Percentiles rank a stretch among this genome's conserved stretches.
Conservation (phyloP, 2,888 invertebrate genomes). For the Melipona bicolor region DNA sequence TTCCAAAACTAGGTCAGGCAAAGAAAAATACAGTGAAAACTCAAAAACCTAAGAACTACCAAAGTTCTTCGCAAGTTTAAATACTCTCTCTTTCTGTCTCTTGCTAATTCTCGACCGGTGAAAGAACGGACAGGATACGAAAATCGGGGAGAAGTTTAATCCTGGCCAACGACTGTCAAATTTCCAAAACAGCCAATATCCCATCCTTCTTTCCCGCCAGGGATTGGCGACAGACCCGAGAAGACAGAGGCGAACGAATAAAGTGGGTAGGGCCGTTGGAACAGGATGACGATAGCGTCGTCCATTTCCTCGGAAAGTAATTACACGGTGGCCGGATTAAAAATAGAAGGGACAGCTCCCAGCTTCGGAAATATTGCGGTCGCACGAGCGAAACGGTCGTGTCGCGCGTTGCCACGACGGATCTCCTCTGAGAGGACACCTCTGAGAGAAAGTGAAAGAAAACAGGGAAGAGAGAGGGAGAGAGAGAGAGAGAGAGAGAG, state of each 20-base stretch:
- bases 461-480: neutral
- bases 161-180: neutral
- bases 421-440: neutral
- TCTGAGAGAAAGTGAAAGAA: neutral
- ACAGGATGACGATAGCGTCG: neutral
- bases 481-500: neutral
- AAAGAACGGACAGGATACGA: neutral
- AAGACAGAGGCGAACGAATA: neutral
- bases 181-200: neutral
- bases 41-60: too few relatives aligned
- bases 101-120: neutral
- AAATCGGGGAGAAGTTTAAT: neutral
- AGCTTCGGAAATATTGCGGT: slow-evolving; percentile 33
- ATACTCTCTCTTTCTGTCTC: neutral
- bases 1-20: too few relatives aligned
- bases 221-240: neutral
- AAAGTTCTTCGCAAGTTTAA: too few relatives aligned
- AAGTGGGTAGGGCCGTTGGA: too few relatives aligned
- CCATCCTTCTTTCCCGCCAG: too few relatives aligned
- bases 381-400: slow-evolving; percentile 21
- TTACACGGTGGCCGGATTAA: slow-evolving; percentile 50
- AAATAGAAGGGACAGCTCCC: slow-evolving; percentile 17
- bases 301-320: slow-evolving; percentile 28
- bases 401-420: slow-evolving; percentile 11
- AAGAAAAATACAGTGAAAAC: too few relatives aligned